Evolutionary conservation across 2,113 vertebrate genomes (phyloP), one percentile per base, ranked within the genome.

Genomic region (Engystomops pustulosus): DNA sequence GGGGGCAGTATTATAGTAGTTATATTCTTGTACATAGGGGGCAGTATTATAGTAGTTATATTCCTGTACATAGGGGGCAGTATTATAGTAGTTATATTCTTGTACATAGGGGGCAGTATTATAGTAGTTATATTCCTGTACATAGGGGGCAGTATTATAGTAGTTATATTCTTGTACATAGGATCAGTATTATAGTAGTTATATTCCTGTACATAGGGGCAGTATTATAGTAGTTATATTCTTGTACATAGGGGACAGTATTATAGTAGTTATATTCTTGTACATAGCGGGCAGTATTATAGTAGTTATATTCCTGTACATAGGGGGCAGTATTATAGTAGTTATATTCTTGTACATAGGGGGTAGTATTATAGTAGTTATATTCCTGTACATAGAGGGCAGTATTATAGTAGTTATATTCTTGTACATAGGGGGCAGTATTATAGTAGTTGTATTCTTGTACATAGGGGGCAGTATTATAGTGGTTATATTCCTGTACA

Each of bases 151-250:
- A 58, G 53, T 58, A 58, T 58, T 58, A 25, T 58, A 58, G 53
- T 58, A 58, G 53, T 58, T 58, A 23, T 58, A 58, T 58, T 58
- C 53, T 58, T 58, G 53, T 58, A 58, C 2, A 58, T 58, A 58
- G 53, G n/a, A 12, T n/a, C 23, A 25, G 53, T 25, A 58, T 58
- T 58, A 58, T 58, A 58, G 53, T 58, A 58, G 53, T 25, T 58
- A 58, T 58, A 58, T 58, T 58, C 53, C 11, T 58, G 53, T 58
- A 58, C 8, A 58, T 58, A 58, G 23, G 53, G 5, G 53, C 9
- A 58, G 53, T 58, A 58, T 58, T 58, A 58, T 58, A 58, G 53
- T 58, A 58, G 53, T 58, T 58, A 23, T 58, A 58, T 58, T 58
- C n/a, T 58, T 58, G 53, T 58, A 58, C 23, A 58, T 58, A 58